phyloP scores from a whole-genome alignment of 2,888 invertebrate genomes.

The Carabus problematicus region DNA sequence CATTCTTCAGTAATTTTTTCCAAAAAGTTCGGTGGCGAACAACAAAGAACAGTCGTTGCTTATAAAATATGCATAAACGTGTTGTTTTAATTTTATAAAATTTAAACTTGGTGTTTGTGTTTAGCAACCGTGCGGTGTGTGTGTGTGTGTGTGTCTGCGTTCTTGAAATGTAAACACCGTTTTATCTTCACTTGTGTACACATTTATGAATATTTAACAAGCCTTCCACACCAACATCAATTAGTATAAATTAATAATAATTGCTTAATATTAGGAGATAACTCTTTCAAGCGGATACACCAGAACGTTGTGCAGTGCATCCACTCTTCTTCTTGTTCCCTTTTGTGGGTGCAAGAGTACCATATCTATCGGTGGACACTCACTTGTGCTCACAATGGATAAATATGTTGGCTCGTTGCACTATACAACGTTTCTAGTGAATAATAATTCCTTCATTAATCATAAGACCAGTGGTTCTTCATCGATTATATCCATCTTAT shows the following conservation, averaged over 20 bases:
- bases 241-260: slow-evolving; percentile 42
- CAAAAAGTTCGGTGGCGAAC: neutral
- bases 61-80: slow-evolving; percentile 41
- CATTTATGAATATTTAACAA: slow-evolving; percentile 41
- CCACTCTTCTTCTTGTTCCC: neutral
- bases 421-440: no score
- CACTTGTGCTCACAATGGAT: no score
- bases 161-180: slow-evolving; percentile 40
- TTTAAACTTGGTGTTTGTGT: slow-evolving; percentile 41
- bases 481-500: no score
- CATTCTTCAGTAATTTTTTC: neutral
- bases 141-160: slow-evolving; percentile 27
- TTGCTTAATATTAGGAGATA: slow-evolving; percentile 42
- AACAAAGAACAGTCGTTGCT: slow-evolving; percentile 9
- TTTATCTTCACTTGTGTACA: slow-evolving; percentile 42
- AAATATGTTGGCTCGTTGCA: no score
- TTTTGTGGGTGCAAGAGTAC: neutral
- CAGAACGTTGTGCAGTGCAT: slow-evolving; percentile 18
- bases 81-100: slow-evolving; percentile 42
- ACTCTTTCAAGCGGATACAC: slow-evolving; percentile 35
- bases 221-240: slow-evolving; percentile 39
- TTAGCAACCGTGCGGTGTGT: slow-evolving; percentile 14
- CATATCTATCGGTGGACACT: slow-evolving; percentile 6
- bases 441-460: no score
- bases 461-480: no score